Base-by-base conservation (phyloP, 2,888 invertebrate genomes). In the Gastrophysa polygoni region DNA sequence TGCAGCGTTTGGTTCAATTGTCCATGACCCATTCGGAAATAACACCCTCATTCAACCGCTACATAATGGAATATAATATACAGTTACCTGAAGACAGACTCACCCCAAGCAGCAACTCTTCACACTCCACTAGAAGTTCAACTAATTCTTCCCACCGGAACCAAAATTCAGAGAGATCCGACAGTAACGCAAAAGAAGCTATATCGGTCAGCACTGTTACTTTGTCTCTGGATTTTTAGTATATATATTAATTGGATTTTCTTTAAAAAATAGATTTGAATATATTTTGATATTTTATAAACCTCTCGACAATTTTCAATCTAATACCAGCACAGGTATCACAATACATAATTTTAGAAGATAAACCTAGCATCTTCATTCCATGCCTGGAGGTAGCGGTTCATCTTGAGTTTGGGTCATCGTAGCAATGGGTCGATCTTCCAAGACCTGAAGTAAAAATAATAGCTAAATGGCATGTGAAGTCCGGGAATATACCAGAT, bases 1-100 rank as follows among this genome's bases (percentile, higher is more conserved):
- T 88, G 1, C 85, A 87, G 69, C 82, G 85, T 49, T 74, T 89
- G 10, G 78, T 83, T 0, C 87, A 87, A 72, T 80, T 88, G 67
- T 78, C 81, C 1, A 76, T 60, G 2, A 58, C 67, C 4, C 71
- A 73, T 57, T 64, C 72, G 17, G 80, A 80, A 54, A 69, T 77
- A 52, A 67, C 70, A 11, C 77, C 79, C 6, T 56, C 73, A 16
- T 72, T 82, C 18, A 65, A 67, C n/a, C 73, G 73, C 20, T 79
- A 80, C 59, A 63, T 75, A 5, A 49, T 38, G n/a, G 76, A 78
- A 44, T 68, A 77, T 58, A 68, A 73, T 32, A 60, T 81, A 6
- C 66, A 71, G 59, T 61, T 81, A 34, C 77, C 77, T 1, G 70
- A 71, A 49, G 68, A 67, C 44, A 64, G 54, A 47, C 46, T 57